phyloP scores from a whole-genome alignment of 2,797 vertebrate genomes.

The Sylvia borin region DNA sequence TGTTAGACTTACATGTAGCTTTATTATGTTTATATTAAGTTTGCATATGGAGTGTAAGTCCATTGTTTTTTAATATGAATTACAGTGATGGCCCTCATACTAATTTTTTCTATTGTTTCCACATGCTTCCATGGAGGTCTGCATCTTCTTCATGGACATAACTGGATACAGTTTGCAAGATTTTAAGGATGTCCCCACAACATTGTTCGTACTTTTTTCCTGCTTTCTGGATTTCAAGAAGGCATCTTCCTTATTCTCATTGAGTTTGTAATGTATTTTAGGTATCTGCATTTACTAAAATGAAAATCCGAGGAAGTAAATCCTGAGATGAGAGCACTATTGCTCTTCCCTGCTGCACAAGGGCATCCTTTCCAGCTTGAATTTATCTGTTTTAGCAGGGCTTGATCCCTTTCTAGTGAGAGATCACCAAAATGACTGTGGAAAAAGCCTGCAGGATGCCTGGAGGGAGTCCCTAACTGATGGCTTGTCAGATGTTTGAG shows the following conservation, averaged over 20 bases:
- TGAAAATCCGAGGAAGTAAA: not conserved
- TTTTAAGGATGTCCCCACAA: not conserved
- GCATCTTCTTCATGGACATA: not conserved
- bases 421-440: not conserved
- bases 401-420: not conserved
- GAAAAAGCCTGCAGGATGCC: not conserved
- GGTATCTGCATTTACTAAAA: not conserved
- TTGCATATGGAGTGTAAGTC: slow-evolving; percentile 1
- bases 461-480: not conserved
- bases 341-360: not conserved
- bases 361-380: not conserved
- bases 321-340: not conserved
- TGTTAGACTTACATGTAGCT: not conserved
- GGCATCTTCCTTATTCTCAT: not conserved
- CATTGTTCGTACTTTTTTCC: not conserved
- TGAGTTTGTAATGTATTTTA: not conserved
- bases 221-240: not conserved
- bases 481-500: not conserved
- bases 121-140: not conserved
- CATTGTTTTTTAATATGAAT: not conserved
- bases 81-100: not conserved
- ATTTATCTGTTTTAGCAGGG: not conserved
- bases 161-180: not conserved
- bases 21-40: slow-evolving; percentile 36
- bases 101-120: not conserved